phyloP scores from a whole-genome alignment of 2,888 invertebrate genomes.

The Drosophila mercatorum region DNA sequence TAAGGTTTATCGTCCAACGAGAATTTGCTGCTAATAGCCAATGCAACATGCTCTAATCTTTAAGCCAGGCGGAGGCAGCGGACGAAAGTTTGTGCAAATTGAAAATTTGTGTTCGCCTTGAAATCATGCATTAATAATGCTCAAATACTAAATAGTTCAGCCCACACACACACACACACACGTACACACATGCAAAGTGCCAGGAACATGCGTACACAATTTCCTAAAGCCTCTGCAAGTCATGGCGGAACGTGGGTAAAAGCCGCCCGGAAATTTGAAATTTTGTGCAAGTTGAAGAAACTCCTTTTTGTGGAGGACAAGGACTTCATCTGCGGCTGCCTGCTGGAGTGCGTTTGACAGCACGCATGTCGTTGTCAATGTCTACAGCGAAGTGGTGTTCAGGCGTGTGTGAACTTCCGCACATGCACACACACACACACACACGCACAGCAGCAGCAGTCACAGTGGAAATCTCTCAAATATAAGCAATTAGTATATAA shows the following conservation, averaged over 20 bases:
- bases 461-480: slow-evolving; percentile 48
- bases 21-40: slow-evolving; percentile 51
- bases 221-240: slow-evolving; percentile 57
- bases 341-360: slow-evolving; percentile 65
- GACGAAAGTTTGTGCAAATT: slow-evolving; percentile 55
- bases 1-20: slow-evolving; percentile 53
- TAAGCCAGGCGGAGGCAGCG: slow-evolving; percentile 5
- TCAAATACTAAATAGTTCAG: slow-evolving; percentile 68
- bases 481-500: slow-evolving; percentile 65
- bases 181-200: slow-evolving; percentile 49
- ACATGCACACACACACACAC: slow-evolving; percentile 57
- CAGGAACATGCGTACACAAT: slow-evolving; percentile 78
- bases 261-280: slow-evolving; percentile 73
- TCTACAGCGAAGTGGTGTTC: slow-evolving; percentile 63
- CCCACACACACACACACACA: slow-evolving; percentile 23
- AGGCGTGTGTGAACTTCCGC: slow-evolving; percentile 77
- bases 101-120: slow-evolving; percentile 69
- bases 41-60: slow-evolving; percentile 54
- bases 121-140: slow-evolving; percentile 76
- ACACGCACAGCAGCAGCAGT: slow-evolving; percentile 19
- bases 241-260: slow-evolving; percentile 33
- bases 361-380: slow-evolving; percentile 47
- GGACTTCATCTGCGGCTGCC: slow-evolving; percentile 2
- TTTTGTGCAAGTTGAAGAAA: slow-evolving; percentile 62
- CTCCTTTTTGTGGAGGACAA: slow-evolving; percentile 8